These are phyloP conservation scores for Acrobasis suavella DNA, from an alignment of 2,888 invertebrate species.

Conservation along the genomic window DNA sequence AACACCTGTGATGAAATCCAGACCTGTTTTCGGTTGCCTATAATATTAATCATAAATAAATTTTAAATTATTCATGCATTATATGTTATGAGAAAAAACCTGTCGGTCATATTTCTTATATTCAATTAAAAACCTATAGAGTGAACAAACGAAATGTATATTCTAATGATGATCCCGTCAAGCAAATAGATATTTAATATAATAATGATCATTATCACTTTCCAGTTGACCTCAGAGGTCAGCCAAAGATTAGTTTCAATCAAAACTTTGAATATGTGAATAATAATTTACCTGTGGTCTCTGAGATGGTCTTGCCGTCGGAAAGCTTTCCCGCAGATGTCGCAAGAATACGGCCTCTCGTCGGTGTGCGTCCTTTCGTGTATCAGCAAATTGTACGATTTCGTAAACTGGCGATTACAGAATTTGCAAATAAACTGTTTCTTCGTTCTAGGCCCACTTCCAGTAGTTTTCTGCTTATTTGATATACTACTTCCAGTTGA, in stretches of 20 bases:
- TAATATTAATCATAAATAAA: conserved; percentile 18
- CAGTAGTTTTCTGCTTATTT: conserved; percentile 71
- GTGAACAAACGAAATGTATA: conserved; percentile 10
- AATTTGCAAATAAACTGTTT: conserved; percentile 99
- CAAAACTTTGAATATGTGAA: conserved; percentile 17
- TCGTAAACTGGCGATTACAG: conserved; percentile 98
- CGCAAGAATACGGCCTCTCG: conserved; percentile 98
- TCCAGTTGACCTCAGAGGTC: conserved; percentile 13
- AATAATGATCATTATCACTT: conserved; percentile 24
- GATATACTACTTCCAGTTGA: conserved; percentile 73
- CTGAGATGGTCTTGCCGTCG: conserved; percentile 97
- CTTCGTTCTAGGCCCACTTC: conserved; percentile 92
- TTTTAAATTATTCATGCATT: conserved; percentile 8
- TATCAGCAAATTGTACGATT: conserved; percentile 97
- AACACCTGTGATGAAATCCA: conserved; percentile 18
- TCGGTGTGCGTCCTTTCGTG: conserved; percentile 99
- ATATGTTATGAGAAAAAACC: conserved; percentile 7
- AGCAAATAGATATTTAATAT: conserved; percentile 23
- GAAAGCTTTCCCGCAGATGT: conserved; percentile 99
- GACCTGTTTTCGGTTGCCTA: conserved; percentile 7
- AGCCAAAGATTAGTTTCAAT: conserved; percentile 15
- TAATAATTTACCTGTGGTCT: conserved; percentile 90
- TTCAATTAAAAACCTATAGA: conserved; percentile 5
- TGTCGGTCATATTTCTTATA: conserved; percentile 5
- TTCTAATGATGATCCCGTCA: conserved; percentile 18